phyloP scores from a whole-genome alignment of 2,113 vertebrate species.

The Gavia stellata region DNA sequence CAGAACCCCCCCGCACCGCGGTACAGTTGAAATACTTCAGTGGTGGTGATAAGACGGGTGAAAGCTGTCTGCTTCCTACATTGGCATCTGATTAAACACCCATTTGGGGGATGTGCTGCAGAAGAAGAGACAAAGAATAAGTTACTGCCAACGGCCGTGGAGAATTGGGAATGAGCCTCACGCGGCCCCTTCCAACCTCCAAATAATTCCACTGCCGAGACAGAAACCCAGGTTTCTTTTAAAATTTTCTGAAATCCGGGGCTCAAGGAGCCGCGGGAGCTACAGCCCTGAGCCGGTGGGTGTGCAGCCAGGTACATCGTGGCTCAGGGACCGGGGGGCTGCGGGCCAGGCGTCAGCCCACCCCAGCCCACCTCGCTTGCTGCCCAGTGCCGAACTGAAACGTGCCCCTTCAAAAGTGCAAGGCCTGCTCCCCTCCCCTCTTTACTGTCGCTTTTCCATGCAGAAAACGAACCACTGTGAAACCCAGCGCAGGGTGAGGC shows the following conservation, averaged over 20 bases:
- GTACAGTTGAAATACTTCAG: background rate
- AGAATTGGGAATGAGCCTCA: background rate
- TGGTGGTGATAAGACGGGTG: background rate
- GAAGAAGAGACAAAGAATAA: background rate
- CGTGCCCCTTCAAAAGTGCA: accelerated
- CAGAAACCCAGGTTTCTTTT: background rate
- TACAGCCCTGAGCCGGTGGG: background rate
- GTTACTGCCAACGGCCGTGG: background rate
- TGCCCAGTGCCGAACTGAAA: background rate
- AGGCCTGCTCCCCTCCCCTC: background rate
- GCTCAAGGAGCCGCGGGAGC: background rate
- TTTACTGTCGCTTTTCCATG: background rate
- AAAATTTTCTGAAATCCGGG: background rate
- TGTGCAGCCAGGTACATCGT: accelerated
- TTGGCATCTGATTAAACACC: background rate
- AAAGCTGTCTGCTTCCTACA: background rate
- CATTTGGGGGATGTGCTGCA: background rate
- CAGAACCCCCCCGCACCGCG: accelerated
- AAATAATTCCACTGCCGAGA: background rate
- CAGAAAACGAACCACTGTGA: background rate
- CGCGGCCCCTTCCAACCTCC: background rate
- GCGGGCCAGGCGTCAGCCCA: background rate
- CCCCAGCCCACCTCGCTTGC: background rate
- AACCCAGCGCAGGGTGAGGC: background rate
- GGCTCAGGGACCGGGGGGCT: background rate